Conservation (phyloP, 2,797 vertebrate species). For the Apogon hyalosoma region DNA sequence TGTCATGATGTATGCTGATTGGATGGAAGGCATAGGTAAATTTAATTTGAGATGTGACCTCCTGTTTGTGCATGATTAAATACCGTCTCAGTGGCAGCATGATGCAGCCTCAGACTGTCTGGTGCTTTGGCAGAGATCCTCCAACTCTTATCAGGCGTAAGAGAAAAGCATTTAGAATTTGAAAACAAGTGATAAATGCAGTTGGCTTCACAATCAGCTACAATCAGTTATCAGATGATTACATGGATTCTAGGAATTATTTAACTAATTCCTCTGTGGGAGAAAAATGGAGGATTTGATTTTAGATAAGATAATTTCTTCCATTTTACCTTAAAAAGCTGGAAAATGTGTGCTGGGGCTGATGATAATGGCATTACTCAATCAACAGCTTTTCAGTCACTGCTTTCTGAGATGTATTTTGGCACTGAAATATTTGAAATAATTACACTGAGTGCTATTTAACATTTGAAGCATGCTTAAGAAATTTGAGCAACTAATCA, state of each 20-base stretch:
- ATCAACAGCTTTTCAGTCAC: slow-evolving; percentile 14
- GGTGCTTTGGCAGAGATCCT: neutral
- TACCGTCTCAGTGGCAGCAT: slow-evolving; percentile 22
- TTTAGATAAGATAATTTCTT: slow-evolving; percentile 2
- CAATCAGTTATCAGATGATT: slow-evolving; percentile 21
- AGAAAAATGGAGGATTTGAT: neutral
- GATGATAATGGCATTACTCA: slow-evolving; percentile 37
- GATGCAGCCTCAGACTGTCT: slow-evolving; percentile 24
- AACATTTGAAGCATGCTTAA: neutral
- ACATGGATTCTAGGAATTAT: neutral
- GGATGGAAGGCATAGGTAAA: slow-evolving; percentile 26
- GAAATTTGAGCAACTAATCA: neutral
- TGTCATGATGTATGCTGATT: slow-evolving; percentile 18
- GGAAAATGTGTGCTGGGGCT: neutral
- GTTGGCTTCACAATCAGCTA: slow-evolving; percentile 21
- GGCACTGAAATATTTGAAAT: slow-evolving; percentile 1
- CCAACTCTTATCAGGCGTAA: neutral
- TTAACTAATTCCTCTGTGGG: neutral
- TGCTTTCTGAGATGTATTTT: neutral
- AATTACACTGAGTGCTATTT: neutral
- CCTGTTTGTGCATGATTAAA: slow-evolving; percentile 39
- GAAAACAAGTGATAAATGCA: neutral
- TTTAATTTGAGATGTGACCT: slow-evolving; percentile 42
- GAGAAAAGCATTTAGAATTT: neutral
- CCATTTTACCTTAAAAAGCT: neutral